Evolutionary conservation across 2,888 invertebrate genomes (phyloP), one percentile per base, ranked within the genome.

Genomic region (Onthophagus sagittarius): DNA sequence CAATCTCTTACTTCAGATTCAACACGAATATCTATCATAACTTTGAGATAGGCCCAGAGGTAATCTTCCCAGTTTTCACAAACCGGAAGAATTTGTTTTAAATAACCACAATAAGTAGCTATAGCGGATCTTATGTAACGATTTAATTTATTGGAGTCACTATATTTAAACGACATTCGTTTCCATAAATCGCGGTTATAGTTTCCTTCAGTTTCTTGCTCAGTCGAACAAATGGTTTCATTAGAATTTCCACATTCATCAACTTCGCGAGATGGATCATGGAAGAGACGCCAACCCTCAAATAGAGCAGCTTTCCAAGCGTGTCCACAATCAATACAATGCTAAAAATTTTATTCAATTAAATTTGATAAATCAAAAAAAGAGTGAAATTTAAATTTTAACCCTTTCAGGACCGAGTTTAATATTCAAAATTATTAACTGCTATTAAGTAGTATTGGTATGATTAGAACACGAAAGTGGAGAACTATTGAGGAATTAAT

Each of bases 291-390:
- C 96, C 97, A 97, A 2, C 98, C 98, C 84, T 97, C 94, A 62
- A 98, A 86, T 15, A 94, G 90, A 3, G 96, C 96, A 0, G 96
- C 96, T 70, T 96, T 88, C 97, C 97, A 97, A 0, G 94, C 90
- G 84, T 98, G 97, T 0, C 98, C 98, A 80, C 93, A 94, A 81
- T 92, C 92, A 64, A 92, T 89, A 80, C 96, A 96, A 53, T 96
- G 84, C 75, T 84, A 64, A 64, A 64, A 13, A 64, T 63, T 63
- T 15, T 63, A 63, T 63, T 33, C n/a, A n/a, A n/a, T 23, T 23
- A 23, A 23, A 23, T 23, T 23, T 23, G 3, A 2, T 23, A 23
- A 23, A 23, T 23, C 1, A 23, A 23, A 2, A 2, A 23, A 23
- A 23, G 23, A 23, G 23, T 1, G 3, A 23, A 23, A 23, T 1